Evolutionary conservation across 2,113 vertebrate species (phyloP), one percentile per base, ranked within the genome.

Genomic region (Brevimyrus niger): DNA sequence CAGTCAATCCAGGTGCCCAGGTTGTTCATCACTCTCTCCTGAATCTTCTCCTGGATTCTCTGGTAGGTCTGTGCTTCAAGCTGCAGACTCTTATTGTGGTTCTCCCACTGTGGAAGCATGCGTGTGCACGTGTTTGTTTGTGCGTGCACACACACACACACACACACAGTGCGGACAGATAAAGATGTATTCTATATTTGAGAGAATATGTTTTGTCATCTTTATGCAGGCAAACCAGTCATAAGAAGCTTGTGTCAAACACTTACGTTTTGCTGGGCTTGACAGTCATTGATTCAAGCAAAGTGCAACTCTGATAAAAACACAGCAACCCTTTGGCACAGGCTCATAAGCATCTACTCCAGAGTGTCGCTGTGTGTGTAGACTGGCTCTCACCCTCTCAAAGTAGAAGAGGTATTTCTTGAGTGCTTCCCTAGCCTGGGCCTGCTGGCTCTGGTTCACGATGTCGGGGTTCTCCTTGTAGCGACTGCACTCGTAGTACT

Each of bases 361-460:
- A 42, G 82, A 19, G 1, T 42, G 21, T 42, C 82, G 3, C 38
- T n/a, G 44, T 46, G 51, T 87, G 48, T 31, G 35, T 88, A 35
- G 73, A 31, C 8, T 38, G 69, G 19, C 55, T 93, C 97, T 95
- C 95, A 99, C 98, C 97, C 98, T 98, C 96, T 99, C 98, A 93
- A 99, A 99, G 97, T 99, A 99, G 97, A 99, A 99, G 94, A 99
- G 96, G 96, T 99, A 99, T 96, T 99, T 99, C 96, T 99, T 99
- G 92, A 99, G 97, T 90, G 98, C 98, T 94, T 99, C 98, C 92
- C 98, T 96, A 95, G 98, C 98, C 95, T 99, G 98, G 92, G 98
- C 98, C 96, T 99, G 98, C 95, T 99, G 98, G 95, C 98, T 99
- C 96, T 99, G 98, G 96, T 99, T 99, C 94, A 99, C 98, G 92